Evolutionary conservation across 1,140 invertebrate genomes (phyloP).

Genomic region (Lepidurus arcticus): DNA sequence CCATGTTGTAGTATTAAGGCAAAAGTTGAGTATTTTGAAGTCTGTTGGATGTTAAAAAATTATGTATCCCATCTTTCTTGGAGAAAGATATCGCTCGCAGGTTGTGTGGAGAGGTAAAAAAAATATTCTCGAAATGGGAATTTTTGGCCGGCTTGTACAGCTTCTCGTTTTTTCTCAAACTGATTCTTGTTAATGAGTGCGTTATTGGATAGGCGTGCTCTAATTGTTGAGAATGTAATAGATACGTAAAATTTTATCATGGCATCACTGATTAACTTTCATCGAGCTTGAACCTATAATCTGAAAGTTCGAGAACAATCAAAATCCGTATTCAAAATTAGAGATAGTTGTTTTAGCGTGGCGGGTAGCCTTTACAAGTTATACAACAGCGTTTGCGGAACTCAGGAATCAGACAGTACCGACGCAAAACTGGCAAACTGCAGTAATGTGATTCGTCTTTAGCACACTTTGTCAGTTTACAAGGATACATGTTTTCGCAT

Average conservation of each 20-base stretch:
- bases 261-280: background rate
- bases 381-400: constrained; percentile 54
- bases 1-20: constrained; percentile 1
- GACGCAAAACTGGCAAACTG: constrained; percentile 43
- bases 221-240: background rate
- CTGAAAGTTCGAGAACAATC: background rate
- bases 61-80: background rate
- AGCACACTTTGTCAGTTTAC: constrained; percentile 40
- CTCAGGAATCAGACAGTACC: constrained; percentile 51
- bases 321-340: background rate
- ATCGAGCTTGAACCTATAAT: background rate
- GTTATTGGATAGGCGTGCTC: background rate
- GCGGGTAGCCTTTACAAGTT: constrained; percentile 42
- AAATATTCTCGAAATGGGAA: background rate
- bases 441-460: constrained; percentile 49
- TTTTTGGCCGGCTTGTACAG: constrained; percentile 18
- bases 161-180: background rate
- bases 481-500: constrained; percentile 39
- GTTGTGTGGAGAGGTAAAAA: constrained; percentile 12
- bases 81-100: constrained; percentile 7
- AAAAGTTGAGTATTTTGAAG: background rate
- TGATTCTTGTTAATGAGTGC: background rate
- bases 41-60: background rate
- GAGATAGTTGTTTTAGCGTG: background rate
- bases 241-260: background rate